A percentile compares a stretch with the other conserved stretches of the same genome.
phyloP scores from a whole-genome alignment of 2,113 vertebrate species.

The Charina bottae region DNA sequence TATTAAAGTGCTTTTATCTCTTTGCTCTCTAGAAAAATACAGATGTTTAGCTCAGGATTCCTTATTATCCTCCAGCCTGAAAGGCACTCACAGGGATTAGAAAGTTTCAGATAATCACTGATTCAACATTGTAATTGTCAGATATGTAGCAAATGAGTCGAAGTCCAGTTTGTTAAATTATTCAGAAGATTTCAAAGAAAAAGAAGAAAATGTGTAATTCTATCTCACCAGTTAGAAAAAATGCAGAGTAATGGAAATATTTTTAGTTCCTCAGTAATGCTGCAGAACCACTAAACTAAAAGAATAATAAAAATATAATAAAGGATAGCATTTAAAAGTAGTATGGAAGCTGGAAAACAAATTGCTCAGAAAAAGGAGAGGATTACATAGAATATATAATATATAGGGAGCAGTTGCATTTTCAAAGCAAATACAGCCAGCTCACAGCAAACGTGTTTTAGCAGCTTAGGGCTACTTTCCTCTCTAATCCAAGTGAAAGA shows the following conservation, averaged over 20 bases:
- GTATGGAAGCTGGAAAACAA: background rate
- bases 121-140: background rate
- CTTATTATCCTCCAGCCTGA: background rate
- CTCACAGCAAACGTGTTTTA: background rate
- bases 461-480: background rate
- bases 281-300: conserved; percentile 4
- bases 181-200: background rate
- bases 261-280: background rate
- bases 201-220: background rate
- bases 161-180: background rate
- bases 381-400: background rate
- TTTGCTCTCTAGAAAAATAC: conserved; percentile 1
- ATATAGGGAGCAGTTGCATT: background rate
- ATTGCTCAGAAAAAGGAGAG: background rate
- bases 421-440: background rate
- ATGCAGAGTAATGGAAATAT: background rate
- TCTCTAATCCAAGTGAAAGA: background rate
- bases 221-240: background rate
- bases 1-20: background rate
- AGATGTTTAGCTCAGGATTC: background rate
- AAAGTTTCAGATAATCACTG: background rate
- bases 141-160: background rate
- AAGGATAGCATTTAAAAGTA: background rate
- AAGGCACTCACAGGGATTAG: background rate
- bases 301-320: conserved; percentile 2